These are phyloP conservation scores for Vultur gryphus DNA, from an alignment of 2,797 vertebrate genomes.

Conservation along the genomic window DNA sequence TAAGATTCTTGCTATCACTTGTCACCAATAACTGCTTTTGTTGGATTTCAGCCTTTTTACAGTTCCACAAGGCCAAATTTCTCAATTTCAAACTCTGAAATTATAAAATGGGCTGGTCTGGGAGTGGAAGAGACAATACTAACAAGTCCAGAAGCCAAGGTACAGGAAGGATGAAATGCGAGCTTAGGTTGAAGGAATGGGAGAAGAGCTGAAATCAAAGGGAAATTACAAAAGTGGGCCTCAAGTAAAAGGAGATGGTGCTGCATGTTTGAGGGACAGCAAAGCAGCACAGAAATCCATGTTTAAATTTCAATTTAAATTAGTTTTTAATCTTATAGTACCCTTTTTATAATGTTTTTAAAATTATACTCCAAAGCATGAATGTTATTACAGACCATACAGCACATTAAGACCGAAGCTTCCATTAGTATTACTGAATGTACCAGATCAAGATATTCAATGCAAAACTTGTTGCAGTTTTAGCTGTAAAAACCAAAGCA, in stretches of 20 bases:
- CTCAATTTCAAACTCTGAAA: background rate
- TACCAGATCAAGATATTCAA: background rate
- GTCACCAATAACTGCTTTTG: background rate
- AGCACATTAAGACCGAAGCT: background rate
- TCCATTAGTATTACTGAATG: background rate
- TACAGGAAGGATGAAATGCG: background rate
- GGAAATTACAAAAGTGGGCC: background rate
- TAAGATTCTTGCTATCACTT: background rate
- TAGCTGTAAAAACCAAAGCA: background rate
- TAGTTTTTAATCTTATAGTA: background rate
- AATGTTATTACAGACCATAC: background rate
- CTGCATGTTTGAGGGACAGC: background rate
- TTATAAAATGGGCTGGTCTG: conserved; percentile 31
- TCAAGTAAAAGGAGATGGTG: background rate
- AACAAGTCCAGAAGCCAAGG: background rate
- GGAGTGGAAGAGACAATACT: background rate
- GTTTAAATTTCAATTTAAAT: background rate
- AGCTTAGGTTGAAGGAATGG: background rate
- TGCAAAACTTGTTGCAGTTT: background rate
- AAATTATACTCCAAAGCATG: background rate
- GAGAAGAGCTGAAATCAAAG: background rate
- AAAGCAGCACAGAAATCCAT: background rate
- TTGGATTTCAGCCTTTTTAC: background rate
- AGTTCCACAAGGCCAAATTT: background rate
- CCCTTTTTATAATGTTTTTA: background rate